A percentile compares a stretch with the other conserved stretches of the same genome.
Evolutionary conservation across 2,888 invertebrate species (phyloP).

Genomic region (Eumerus sabulonum): DNA sequence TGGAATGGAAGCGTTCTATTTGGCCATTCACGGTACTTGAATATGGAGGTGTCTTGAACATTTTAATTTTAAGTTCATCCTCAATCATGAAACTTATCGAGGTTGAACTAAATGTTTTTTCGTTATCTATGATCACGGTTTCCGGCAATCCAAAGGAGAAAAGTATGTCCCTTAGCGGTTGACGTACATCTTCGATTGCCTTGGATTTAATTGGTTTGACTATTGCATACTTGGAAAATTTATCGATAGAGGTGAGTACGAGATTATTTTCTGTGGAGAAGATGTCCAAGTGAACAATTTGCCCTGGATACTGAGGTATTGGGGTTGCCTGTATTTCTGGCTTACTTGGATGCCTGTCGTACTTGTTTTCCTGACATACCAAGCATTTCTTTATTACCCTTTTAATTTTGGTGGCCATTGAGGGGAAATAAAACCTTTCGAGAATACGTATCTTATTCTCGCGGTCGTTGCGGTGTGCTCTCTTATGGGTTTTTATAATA

Average conservation of each 20-base stretch:
- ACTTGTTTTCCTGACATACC: slow-evolving; percentile 53
- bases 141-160: slow-evolving; percentile 26
- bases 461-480: slow-evolving; percentile 42
- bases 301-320: slow-evolving; percentile 51
- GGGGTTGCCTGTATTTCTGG: slow-evolving; percentile 43
- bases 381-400: slow-evolving; percentile 47
- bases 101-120: slow-evolving; percentile 40
- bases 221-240: slow-evolving; percentile 37
- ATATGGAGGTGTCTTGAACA: slow-evolving; percentile 33
- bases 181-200: slow-evolving; percentile 16
- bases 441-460: slow-evolving; percentile 56
- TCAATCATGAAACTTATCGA: slow-evolving; percentile 36
- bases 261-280: slow-evolving; percentile 39
- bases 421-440: slow-evolving; percentile 54
- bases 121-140: slow-evolving; percentile 30
- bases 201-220: slow-evolving; percentile 12
- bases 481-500: slow-evolving; percentile 33
- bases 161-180: slow-evolving; percentile 21
- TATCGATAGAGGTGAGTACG: slow-evolving; percentile 44
- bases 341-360: slow-evolving; percentile 43
- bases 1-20: slow-evolving; percentile 63
- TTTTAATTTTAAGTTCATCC: slow-evolving; percentile 29
- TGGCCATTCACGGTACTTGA: slow-evolving; percentile 50
- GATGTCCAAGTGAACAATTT: slow-evolving; percentile 48
- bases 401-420: slow-evolving; percentile 45